Evolutionary conservation across 1,140 invertebrate genomes (phyloP).

Genomic region (Bombus haemorrhoidalis): DNA sequence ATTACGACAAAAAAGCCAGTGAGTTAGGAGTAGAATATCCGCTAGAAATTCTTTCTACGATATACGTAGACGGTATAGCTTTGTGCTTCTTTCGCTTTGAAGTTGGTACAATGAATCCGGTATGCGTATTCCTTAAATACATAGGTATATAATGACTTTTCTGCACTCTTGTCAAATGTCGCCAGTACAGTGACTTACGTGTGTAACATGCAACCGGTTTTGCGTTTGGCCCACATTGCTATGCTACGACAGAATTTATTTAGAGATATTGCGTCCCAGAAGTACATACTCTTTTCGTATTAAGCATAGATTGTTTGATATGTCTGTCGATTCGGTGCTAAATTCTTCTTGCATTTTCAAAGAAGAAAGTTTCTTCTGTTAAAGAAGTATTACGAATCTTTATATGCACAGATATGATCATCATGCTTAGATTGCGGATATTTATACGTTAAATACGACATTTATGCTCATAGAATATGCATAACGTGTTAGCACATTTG

Average conservation of each 20-base stretch:
- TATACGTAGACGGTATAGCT: neutral
- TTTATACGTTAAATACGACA: neutral
- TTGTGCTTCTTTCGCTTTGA: neutral
- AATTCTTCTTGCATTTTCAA: neutral
- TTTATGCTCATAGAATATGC: neutral
- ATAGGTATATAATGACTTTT: neutral
- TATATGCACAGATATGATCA: neutral
- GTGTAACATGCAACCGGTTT: conserved; percentile 34
- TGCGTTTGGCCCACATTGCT: conserved; percentile 51
- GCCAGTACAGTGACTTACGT: neutral
- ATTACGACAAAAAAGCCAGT: neutral
- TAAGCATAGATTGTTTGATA: neutral
- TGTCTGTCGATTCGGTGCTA: neutral
- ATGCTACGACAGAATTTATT: conserved; percentile 41
- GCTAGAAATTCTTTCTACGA: neutral
- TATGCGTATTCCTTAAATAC: neutral
- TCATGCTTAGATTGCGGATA: too few relatives aligned
- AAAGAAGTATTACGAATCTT: neutral
- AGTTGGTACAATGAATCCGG: neutral
- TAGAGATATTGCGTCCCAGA: conserved; percentile 30
- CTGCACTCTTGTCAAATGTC: neutral
- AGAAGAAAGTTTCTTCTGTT: neutral
- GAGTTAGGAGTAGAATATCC: neutral
- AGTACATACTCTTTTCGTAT: neutral
- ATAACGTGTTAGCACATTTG: neutral